Base-by-base conservation (phyloP, 2,113 vertebrate genomes). In the Chaenocephalus aceratus region DNA sequence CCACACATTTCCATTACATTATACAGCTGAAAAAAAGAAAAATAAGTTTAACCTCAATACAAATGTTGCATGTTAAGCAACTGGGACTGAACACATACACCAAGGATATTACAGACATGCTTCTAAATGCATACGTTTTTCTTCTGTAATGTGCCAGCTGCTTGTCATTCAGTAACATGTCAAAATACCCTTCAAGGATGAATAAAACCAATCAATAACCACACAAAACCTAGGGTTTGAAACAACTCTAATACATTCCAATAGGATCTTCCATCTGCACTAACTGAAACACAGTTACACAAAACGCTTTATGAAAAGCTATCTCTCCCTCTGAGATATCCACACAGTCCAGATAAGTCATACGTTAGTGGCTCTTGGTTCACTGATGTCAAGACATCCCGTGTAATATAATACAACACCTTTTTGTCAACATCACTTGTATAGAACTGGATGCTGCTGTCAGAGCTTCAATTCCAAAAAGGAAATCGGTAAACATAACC, bases 1-100 rank as follows among this genome's bases (percentile, higher is more conserved):
- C 6, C 21, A 8, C 15, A 65, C 23, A 63, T 67, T 75, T 58
- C 67, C 62, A 60, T 62, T 48, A 56, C 60, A 72, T 65, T 82
- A 70, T 76, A 41, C 75, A 77, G 61, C 30, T 51, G 61, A 59
- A 10, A 72, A 68, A 63, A n/a, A 23, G 10, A 5, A 21, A 75
- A 76, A 53, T n/a, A 12, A 21, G 67, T 54, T 68, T 16, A 58
- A 36, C 5, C 30, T 41, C 16, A 10, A 36, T 23, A 60, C 81
- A n/a, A 23, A 67, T 18, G 72, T 72, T 72, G 23, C 66, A 49
- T 21, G 53, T 30, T 30, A 30, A 30, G 30, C 30, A 30, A 30
- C 30, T 30, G 3, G 3, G 30, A 30, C 4, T 30, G 48, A 14
- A 45, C 23, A 5, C 61, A 59, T 30, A 45, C 56, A 69, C 56